Conservation (phyloP, 30 jellyfish, hydroid and myxozoan genomes). For the Catostylus mosaicus region DNA sequence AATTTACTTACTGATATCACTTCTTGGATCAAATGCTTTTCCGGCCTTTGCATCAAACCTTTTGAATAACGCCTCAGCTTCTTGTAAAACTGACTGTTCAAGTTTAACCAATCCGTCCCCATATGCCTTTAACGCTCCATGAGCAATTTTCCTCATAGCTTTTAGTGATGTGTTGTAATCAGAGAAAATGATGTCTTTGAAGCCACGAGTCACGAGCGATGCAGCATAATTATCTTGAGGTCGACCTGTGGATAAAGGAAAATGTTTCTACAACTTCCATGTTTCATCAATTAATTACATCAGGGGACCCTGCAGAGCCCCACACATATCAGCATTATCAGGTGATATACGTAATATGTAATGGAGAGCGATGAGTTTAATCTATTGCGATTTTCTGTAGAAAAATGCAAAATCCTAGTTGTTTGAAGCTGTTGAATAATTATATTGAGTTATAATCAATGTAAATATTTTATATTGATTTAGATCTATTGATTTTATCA, state of each 20-base stretch:
- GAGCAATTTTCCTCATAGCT: slow-evolving; percentile 49
- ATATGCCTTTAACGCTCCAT: slow-evolving; percentile 33
- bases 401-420: too few relatives aligned
- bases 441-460: too few relatives aligned
- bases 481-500: too few relatives aligned
- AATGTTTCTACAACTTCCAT: too few relatives aligned
- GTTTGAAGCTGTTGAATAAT: too few relatives aligned
- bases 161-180: slow-evolving; percentile 18
- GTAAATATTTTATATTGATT: too few relatives aligned
- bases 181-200: slow-evolving; percentile 24
- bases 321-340: too few relatives aligned
- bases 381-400: too few relatives aligned
- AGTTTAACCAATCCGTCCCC: slow-evolving; percentile 33
- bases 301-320: too few relatives aligned
- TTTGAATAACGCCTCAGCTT: slow-evolving; percentile 15
- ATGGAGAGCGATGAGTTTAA: too few relatives aligned
- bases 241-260: slow-evolving; percentile 8
- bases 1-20: slow-evolving; percentile 25
- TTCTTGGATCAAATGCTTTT: slow-evolving; percentile 4
- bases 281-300: too few relatives aligned
- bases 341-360: too few relatives aligned
- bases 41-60: slow-evolving; percentile 11
- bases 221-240: slow-evolving; percentile 19
- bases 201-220: slow-evolving; percentile 5
- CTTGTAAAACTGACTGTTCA: neutral